These are phyloP conservation scores for Erebia ligea DNA, from an alignment of 2,888 invertebrate genomes.

Conservation along the genomic window DNA sequence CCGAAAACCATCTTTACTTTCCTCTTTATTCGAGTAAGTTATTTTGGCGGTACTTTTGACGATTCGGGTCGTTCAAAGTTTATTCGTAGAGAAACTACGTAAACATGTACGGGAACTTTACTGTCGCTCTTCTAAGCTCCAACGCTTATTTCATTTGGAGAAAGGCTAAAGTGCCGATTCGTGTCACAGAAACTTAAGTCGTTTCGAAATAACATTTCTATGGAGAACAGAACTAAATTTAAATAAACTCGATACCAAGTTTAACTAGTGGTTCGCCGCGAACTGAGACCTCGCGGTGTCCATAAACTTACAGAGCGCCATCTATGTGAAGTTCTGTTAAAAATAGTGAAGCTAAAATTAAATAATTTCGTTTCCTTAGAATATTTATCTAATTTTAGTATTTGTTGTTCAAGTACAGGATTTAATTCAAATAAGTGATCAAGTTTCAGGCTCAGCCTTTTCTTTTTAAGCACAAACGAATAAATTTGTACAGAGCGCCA, in stretches of 20 bases:
- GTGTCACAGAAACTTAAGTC: slow-evolving; percentile 51
- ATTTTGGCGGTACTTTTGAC: slow-evolving; percentile 30
- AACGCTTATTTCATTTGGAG: slow-evolving; percentile 58
- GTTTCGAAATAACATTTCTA: slow-evolving; percentile 35
- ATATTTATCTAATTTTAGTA: too few species aligned
- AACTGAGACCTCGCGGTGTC: too few species aligned
- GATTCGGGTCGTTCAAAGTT: slow-evolving; percentile 53
- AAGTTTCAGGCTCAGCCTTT: too few species aligned
- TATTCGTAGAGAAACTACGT: slow-evolving; percentile 60
- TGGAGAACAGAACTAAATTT: slow-evolving; percentile 28
- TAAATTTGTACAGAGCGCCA: too few species aligned
- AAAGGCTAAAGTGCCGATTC: slow-evolving; percentile 62
- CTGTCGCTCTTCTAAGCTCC: slow-evolving; percentile 62
- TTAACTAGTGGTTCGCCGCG: too few species aligned
- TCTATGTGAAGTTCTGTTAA: too few species aligned
- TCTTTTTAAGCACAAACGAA: too few species aligned
- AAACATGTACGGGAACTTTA: slow-evolving; percentile 63
- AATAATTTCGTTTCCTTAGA: too few species aligned
- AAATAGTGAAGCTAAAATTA: too few species aligned
- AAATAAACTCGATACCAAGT: slow-evolving; percentile 21
- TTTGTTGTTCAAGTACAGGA: too few species aligned
- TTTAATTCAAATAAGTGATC: too few species aligned
- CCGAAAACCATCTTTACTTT: neutral
- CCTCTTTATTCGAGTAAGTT: slow-evolving; percentile 10
- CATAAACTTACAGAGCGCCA: too few species aligned